Conservation (phyloP, 2,888 invertebrate genomes). For the Drosophila affinis region DNA sequence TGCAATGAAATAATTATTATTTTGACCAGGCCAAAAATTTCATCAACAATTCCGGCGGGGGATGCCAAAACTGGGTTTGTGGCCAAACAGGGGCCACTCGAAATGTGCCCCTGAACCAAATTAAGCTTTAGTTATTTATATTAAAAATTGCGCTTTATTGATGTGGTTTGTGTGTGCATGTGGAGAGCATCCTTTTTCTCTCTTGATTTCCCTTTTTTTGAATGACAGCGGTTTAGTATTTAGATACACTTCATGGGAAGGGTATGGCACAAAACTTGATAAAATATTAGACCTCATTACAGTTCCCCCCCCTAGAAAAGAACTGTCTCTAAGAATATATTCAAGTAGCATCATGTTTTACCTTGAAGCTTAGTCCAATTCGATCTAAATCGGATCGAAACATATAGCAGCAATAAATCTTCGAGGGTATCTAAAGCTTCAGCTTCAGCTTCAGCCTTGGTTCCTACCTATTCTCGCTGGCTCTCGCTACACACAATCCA, state of each 20-base stretch:
- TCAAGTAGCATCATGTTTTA: too few species aligned
- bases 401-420: background rate
- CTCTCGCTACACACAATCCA: constrained; percentile 51
- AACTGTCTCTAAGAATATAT: background rate
- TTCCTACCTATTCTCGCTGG: background rate
- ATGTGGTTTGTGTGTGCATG: constrained; percentile 62
- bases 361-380: background rate
- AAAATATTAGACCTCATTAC: too few species aligned
- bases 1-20: constrained; percentile 39
- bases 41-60: constrained; percentile 40
- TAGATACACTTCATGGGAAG: background rate
- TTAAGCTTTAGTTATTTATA: constrained; percentile 74
- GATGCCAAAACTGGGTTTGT: constrained; percentile 12
- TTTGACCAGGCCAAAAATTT: constrained; percentile 26
- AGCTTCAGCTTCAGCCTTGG: background rate
- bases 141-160: constrained; percentile 75
- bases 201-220: constrained; percentile 46
- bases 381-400: background rate
- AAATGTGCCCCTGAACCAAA: constrained; percentile 41
- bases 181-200: constrained; percentile 25
- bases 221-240: constrained; percentile 53
- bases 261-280: background rate
- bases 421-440: background rate
- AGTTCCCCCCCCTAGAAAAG: too few species aligned
- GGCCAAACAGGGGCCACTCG: constrained; percentile 1